Evolutionary conservation across 2,113 vertebrate genomes (phyloP), one percentile per base, ranked within the genome.

Genomic region (Callospermophilus lateralis): DNA sequence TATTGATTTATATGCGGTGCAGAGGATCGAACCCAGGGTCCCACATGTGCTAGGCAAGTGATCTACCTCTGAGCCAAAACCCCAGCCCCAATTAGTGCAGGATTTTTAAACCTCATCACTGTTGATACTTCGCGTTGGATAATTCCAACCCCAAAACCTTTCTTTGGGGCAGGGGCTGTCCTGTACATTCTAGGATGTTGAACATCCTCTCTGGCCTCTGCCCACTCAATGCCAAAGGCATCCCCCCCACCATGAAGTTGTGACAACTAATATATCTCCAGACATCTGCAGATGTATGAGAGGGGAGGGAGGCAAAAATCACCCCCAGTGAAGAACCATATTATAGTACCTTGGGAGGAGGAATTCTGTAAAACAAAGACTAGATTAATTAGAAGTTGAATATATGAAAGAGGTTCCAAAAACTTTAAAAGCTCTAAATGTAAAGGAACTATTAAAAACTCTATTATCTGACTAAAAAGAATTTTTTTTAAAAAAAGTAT

Each of bases 341-440:
- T 90, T 53, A 70, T 53, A 84, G 89, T 81, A 51, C 6, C 55
- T 92, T 65, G 67, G 58, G 72, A 89, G 58, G 55, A 92, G 83
- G 72, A 77, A 67, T 55, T n/a, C 39, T 28, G 6, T 42, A 67
- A 81, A 86, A 37, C 45, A 79, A 70, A 55, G n/a, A 77, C n/a
- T 76, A 61, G 68, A 32, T 88, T 15, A 51, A 4, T 70, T 88
- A 45, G 58, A 97, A 58, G 48, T 28, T 67, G 76, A 70, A 55
- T 45, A 30, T 48, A 55, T 53, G 68, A 61, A 70, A 78, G 74
- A 51, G 19, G 61, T 76, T 79, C 74, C 24, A 79, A 70, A 85
- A 53, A 68, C 61, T 78, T n/a, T 8, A 93, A 77, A 55, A 61
- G 24, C 10, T 63, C 9, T 42, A 72, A 87, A 15, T 63, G 19